Conservation (phyloP, 1,140 invertebrate species). For the Procambarus clarkii region DNA sequence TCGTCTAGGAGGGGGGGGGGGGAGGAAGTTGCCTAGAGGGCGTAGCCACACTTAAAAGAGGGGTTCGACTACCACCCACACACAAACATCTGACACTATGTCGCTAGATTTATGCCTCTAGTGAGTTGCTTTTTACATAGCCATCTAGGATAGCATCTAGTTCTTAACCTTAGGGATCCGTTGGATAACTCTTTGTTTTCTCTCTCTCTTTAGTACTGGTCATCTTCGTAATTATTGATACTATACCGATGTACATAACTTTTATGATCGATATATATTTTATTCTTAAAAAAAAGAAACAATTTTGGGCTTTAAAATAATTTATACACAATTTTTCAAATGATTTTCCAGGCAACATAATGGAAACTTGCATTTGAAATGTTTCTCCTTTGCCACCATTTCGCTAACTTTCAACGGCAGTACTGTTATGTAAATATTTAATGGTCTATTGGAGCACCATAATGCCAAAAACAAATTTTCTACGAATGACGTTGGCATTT, state of each 20-base stretch:
- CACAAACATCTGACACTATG: conserved; percentile 18
- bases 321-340: background rate
- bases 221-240: background rate
- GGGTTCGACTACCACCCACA: background rate
- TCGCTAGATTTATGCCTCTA: conserved; percentile 11
- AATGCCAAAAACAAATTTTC: background rate
- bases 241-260: conserved; percentile 10
- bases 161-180: background rate
- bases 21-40: too few relatives aligned
- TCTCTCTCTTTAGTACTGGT: background rate
- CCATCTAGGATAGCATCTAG: conserved; percentile 32
- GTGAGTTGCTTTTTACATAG: conserved; percentile 41
- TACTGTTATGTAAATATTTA: background rate
- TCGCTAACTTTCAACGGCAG: background rate
- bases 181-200: background rate
- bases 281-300: background rate
- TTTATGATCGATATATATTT: background rate
- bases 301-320: background rate
- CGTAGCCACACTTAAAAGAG: background rate
- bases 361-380: background rate
- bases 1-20: too few relatives aligned
- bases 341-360: background rate
- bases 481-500: background rate
- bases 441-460: background rate
- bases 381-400: background rate